phyloP scores from a whole-genome alignment of 2,113 vertebrate genomes.

The Galbula dea region DNA sequence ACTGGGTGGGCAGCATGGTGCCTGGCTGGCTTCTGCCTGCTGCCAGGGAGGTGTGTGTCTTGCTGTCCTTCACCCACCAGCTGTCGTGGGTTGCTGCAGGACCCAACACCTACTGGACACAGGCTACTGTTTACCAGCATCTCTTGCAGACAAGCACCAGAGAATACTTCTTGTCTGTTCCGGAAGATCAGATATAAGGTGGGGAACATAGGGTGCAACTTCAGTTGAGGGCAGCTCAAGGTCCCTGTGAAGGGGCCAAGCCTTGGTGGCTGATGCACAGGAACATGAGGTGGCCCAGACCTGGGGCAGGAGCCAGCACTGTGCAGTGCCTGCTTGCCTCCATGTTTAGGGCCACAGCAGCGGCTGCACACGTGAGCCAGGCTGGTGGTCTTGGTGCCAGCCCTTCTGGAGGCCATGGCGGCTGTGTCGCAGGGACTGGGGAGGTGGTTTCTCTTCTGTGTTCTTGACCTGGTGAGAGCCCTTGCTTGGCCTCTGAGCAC shows the following conservation, averaged over 20 bases:
- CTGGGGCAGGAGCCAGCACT: background rate
- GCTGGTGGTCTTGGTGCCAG: background rate
- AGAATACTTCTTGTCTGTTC: background rate
- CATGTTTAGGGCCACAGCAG: background rate
- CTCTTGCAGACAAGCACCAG: background rate
- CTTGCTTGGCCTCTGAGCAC: background rate
- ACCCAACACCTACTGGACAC: background rate
- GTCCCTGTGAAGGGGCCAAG: background rate
- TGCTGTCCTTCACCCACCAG: background rate
- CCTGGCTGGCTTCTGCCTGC: background rate
- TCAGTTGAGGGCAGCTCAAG: background rate
- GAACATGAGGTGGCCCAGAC: too few relatives aligned
- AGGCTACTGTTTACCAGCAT: background rate
- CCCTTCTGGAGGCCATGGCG: accelerated
- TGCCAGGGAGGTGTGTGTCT: background rate
- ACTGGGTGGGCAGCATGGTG: background rate
- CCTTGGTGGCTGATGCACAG: background rate
- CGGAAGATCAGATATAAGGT: background rate
- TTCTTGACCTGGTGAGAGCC: background rate
- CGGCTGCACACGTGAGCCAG: accelerated
- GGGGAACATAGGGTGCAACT: background rate
- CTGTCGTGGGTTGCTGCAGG: background rate
- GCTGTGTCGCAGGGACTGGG: accelerated
- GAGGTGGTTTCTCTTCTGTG: background rate
- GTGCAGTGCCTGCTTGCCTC: accelerated